A percentile compares a stretch with the other conserved stretches of the same genome.
Conservation (phyloP, 2,113 vertebrate species). For the Axis porcinus region DNA sequence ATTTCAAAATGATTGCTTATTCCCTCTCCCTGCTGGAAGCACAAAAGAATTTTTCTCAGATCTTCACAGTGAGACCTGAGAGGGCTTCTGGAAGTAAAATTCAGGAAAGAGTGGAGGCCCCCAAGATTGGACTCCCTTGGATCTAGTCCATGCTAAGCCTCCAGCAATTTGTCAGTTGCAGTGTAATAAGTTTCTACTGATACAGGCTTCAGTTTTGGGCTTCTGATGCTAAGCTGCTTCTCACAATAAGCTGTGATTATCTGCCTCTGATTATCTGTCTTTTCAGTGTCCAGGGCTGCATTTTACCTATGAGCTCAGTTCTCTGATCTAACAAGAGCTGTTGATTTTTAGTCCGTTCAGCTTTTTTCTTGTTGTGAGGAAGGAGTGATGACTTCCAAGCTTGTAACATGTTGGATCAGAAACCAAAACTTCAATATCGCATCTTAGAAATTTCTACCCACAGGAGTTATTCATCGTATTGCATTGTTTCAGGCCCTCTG, state of each 20-base stretch:
- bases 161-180: neutral
- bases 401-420: neutral
- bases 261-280: neutral
- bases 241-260: neutral
- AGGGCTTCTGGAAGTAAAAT: neutral
- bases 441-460: neutral
- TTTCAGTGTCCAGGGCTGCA: neutral
- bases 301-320: neutral
- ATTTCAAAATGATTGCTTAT: neutral
- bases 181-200: neutral
- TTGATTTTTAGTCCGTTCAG: neutral
- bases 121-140: neutral
- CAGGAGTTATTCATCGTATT: neutral
- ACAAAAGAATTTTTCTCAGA: neutral
- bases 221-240: neutral
- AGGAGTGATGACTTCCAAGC: neutral
- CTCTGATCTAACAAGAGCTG: neutral
- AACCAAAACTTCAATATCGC: neutral
- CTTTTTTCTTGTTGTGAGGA: neutral
- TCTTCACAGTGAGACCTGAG: neutral
- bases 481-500: neutral
- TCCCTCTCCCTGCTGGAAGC: neutral
- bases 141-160: neutral
- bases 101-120: neutral
- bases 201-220: neutral